Evolutionary conservation across 2,888 invertebrate genomes (phyloP), one percentile per base, ranked within the genome.

Genomic region (Eilema caniola): DNA sequence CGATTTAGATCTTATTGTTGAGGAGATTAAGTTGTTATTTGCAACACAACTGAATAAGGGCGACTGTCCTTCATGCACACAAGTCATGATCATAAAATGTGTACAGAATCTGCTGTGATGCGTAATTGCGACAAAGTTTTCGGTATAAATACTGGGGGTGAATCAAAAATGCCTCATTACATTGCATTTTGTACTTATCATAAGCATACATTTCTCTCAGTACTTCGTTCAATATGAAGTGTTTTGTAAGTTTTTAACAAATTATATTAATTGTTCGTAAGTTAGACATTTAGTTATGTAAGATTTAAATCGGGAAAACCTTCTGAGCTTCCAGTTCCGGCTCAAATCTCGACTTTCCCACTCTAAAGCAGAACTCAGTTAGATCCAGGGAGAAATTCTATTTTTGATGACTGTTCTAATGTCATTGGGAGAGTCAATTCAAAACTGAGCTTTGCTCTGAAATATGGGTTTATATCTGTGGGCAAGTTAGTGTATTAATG

Each of bases 101-200:
- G 85, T 86, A 87, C 85, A 87, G 87, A 88, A 92, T 86, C 86
- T 86, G 88, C 85, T 84, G 84, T 82, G 86, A 86, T 89, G 87
- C 86, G 93, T 91, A 92, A 94, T 92, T 93, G 93, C 91, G 76
- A 81, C 85, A 88, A 88, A 93, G 85, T 83, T 89, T 89, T 88
- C 87, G 85, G 90, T 95, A 95, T 95, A 95, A 93, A 95, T 95
- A 95, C 90, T 77, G 85, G 86, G 95, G 93, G 90, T 92, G 91
- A 83, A 87, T 89, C 88, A 85, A 82, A 86, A 87, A 87, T 90
- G 92, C 92, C 95, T 92, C 96, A 96, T 92, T 95, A 88, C 90
- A 86, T 84, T 89, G 77, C 87, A 87, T 86, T 84, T 86, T 86
- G 73, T 85, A 87, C 80, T 86, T 53, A 53, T 31, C 61, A 84